phyloP scores from a whole-genome alignment of 2,113 vertebrate genomes.

The Ochotona curzoniae region DNA sequence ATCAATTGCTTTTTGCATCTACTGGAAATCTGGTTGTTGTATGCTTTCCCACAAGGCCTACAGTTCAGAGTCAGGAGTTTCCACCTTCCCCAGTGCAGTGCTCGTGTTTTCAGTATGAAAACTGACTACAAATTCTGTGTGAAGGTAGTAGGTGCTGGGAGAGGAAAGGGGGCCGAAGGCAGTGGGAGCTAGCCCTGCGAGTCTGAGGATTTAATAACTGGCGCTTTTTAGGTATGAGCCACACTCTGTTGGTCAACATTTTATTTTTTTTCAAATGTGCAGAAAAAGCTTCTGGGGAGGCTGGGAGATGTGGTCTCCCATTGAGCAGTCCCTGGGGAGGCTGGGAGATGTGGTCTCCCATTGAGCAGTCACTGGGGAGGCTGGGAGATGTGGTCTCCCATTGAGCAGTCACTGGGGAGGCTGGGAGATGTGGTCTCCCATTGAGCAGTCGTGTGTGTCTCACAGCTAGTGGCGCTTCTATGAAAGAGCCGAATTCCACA shows the following conservation, averaged over 20 bases:
- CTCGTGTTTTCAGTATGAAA: background rate
- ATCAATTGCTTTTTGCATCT: conserved; percentile 1
- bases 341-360: background rate
- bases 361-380: background rate
- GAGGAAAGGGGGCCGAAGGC: background rate
- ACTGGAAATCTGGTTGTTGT: background rate
- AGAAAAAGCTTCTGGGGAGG: background rate
- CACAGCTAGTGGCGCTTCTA: background rate
- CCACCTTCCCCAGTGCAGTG: no score
- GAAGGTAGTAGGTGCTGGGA: background rate
- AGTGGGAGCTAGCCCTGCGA: background rate
- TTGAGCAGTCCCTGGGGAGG: background rate
- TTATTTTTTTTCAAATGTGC: background rate
- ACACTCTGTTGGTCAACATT: background rate
- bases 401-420: background rate
- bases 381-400: background rate
- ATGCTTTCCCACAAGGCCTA: background rate
- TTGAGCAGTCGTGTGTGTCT: background rate
- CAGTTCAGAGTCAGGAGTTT: background rate
- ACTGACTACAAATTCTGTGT: background rate
- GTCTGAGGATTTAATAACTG: background rate
- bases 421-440: background rate
- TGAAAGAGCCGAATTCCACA: background rate
- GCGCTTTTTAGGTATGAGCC: background rate
- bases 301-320: background rate